Evolutionary conservation across 2,797 vertebrate genomes (phyloP), one percentile per base, ranked within the genome.

Genomic region (Hozukius guyotensis): DNA sequence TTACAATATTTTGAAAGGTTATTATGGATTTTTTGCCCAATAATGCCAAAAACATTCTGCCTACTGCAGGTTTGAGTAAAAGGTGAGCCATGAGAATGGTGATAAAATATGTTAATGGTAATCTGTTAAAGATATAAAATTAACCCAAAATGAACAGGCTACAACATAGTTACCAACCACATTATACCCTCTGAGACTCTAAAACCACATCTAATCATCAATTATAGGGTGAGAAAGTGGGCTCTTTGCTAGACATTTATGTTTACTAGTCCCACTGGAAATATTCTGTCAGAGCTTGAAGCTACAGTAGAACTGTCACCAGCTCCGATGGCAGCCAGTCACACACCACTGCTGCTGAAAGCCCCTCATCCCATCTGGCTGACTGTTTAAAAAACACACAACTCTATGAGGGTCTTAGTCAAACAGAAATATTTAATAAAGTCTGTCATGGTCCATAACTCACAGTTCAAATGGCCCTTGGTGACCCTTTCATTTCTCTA

Each of bases 371-470:
- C 89, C 82, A 78, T 87, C 72, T 78, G 22, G 70, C 36, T 70
- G 80, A 77, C 49, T 84, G 79, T 87, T 90, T 84, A 52, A 90
- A 83, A 64, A 91, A 88, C 80, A 84, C 72, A 83, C 79, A 82
- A 77, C 25, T 86, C 78, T 32, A 78, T 88, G 78, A 81, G 84
- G 87, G 85, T 88, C 84, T 84, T 53, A 85, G 84, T 90, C 84
- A 78, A 91, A 93, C 82, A 89, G 84, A 88, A 83, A 92, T 87
- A 86, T 93, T 91, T 90, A 85, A 92, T 87, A 84, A 87, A 80
- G 53, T 83, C 78, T 88, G 86, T 84, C 87, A 89, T 27, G 83
- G 85, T 46, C 81, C 86, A 83, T 89, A 79, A 86, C 66, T 86
- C 80, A 69, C 78, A 75, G 49, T 80, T 32, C 62, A 87, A 85